phyloP scores from a whole-genome alignment of 2,113 vertebrate species.

The Solenodon paradoxus region DNA sequence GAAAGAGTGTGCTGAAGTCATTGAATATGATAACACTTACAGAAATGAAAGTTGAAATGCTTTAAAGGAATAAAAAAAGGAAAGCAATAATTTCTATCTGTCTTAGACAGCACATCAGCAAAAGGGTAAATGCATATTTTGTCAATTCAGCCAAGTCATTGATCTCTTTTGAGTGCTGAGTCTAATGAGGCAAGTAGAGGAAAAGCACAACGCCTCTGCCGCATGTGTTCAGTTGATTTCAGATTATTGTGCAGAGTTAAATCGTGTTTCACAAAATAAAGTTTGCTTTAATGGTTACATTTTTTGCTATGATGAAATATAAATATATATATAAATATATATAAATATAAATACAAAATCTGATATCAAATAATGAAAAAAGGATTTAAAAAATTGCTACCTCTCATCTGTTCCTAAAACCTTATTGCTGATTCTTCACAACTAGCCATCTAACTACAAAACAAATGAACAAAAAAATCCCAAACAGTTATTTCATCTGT shows the following conservation, averaged over 20 bases:
- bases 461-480: not conserved
- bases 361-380: conserved; percentile 44
- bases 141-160: conserved; percentile 73
- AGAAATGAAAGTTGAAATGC: conserved; percentile 78
- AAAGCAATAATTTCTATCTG: conserved; percentile 66
- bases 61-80: conserved; percentile 64
- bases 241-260: conserved; percentile 65
- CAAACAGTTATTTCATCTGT: not conserved
- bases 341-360: conserved; percentile 6
- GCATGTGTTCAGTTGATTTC: conserved; percentile 35
- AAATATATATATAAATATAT: too few species aligned
- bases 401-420: not conserved
- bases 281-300: not conserved
- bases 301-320: conserved; percentile 47
- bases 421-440: not conserved
- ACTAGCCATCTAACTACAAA: not conserved
- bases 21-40: conserved; percentile 75
- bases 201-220: conserved; percentile 65
- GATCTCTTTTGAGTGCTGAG: conserved; percentile 74
- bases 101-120: conserved; percentile 50
- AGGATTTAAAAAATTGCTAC: not conserved
- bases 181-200: conserved; percentile 77
- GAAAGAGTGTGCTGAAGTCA: conserved; percentile 72
- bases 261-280: conserved; percentile 26
- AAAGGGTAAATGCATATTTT: conserved; percentile 76